A percentile compares a stretch with the other conserved stretches of the same genome.
These are phyloP conservation scores for Terrapene triunguis DNA, from an alignment of 2,113 vertebrate species.

Conservation along the genomic window DNA sequence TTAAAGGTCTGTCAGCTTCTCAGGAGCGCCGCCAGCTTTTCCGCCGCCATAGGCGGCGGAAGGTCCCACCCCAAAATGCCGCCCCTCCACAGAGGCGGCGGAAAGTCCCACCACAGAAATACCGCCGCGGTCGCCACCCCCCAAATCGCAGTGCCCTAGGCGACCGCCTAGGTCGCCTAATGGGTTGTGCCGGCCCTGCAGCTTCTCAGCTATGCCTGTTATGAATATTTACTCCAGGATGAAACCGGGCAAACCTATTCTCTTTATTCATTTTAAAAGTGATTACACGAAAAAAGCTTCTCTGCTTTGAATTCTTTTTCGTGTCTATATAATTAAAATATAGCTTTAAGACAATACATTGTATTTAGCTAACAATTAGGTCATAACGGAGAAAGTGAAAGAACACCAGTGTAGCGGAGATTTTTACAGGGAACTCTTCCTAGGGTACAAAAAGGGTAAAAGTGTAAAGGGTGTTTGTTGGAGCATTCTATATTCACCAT, in stretches of 20 bases:
- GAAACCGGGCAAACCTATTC: fast-evolving
- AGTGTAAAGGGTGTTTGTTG: not conserved
- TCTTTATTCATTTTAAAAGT: not conserved
- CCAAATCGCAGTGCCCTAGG: no score
- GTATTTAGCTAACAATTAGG: not conserved
- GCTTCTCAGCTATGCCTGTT: not conserved
- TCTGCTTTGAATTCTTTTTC: not conserved
- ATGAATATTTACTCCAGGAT: not conserved
- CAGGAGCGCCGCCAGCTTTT: not conserved
- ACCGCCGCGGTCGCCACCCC: no score
- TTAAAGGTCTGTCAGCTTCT: not conserved
- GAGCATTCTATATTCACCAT: not conserved
- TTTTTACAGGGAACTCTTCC: not conserved
- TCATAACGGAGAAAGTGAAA: not conserved
- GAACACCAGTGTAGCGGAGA: not conserved
- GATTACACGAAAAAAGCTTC: not conserved
- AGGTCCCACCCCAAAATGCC: no score
- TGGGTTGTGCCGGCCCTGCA: no score
- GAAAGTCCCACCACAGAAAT: no score
- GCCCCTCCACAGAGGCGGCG: no score
- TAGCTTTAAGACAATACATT: not conserved
- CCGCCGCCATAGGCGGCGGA: no score
- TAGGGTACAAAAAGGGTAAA: not conserved
- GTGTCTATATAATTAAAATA: not conserved
- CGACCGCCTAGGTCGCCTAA: no score